A percentile compares a stretch with the other conserved stretches of the same genome.
Conservation (phyloP, 2,797 vertebrate species). For the Saxicola maurus region DNA sequence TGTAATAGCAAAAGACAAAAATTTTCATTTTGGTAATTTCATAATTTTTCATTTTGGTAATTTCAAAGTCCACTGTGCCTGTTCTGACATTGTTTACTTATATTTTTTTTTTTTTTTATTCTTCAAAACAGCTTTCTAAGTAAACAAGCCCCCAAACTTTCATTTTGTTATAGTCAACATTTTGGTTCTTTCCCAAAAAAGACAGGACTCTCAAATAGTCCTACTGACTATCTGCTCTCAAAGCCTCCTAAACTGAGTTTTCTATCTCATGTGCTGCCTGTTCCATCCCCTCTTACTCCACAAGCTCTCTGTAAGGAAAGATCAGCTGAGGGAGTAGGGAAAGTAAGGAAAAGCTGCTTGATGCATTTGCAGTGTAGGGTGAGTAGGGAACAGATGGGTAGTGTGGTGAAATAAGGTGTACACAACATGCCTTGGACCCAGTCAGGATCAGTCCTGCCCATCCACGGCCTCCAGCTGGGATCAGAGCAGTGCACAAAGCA, state of each 20-base stretch:
- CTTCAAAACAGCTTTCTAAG: background rate
- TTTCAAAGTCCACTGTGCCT: background rate
- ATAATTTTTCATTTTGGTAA: background rate
- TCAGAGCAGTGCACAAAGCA: background rate
- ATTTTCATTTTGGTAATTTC: background rate
- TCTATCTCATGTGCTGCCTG: background rate
- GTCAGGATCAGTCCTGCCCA: background rate
- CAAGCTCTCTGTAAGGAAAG: background rate
- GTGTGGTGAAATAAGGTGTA: accelerated
- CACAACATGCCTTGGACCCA: background rate
- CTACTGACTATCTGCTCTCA: background rate
- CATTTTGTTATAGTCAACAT: background rate
- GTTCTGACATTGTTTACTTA: background rate
- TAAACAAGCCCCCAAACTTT: background rate
- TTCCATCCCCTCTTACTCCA: background rate
- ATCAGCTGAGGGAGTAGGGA: background rate
- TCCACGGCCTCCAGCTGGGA: accelerated
- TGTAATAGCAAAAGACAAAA: background rate
- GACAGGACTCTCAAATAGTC: background rate
- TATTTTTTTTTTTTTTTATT: background rate
- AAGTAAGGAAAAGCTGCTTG: background rate
- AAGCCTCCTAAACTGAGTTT: background rate
- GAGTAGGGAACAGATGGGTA: background rate
- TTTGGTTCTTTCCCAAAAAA: background rate
- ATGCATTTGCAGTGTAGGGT: background rate